Evolutionary conservation across 2,797 vertebrate genomes (phyloP), one percentile per base, ranked within the genome.

Genomic region (Apogon hyalosoma): DNA sequence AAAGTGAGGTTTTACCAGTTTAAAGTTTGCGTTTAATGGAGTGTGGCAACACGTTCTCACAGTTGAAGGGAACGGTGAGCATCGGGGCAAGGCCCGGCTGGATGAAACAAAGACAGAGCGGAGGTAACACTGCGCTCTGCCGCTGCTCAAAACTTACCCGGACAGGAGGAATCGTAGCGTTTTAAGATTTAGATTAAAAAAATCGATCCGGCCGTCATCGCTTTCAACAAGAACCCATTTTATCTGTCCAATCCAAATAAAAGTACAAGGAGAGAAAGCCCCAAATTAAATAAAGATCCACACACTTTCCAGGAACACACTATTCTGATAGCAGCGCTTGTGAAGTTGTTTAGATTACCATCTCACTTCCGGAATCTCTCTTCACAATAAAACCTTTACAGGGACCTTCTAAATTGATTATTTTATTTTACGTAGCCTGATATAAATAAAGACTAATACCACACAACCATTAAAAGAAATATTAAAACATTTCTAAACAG

Each of bases 81-180:
- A 57, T 45, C 66, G 55, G 78, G 84, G 80, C 72, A 76, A 89
- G 90, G 90, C 90, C 91, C 80, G 85, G 79, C 76, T 79, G 69
- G 65, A 49, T 81, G 87, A 87, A 76, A 94, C 93, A 94, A 94
- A 94, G 92, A 77, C 90, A 11, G 88, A 76, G 62, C 69, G 70
- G 74, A 72, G 82, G 78, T 66, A 62, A 67, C 71, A 69, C 75
- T 55, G 75, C 54, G 48, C 75, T 19, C 65, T 1, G 79, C 71
- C 15, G 61, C 71, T 38, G 63, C 42, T 52, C 63, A 38, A 55
- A 87, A 91, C 92, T 92, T 88, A 92, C 91, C 91, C 80, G 79
- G 79, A 75, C 79, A 64, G 80, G 79, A 65, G 63, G 45, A 64
- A 74, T 53, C 73, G 66, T 54, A 63, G 63, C 71, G 80, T 61